phyloP scores from a whole-genome alignment of 2,797 vertebrate species.

The Poeciliopsis turneri region DNA sequence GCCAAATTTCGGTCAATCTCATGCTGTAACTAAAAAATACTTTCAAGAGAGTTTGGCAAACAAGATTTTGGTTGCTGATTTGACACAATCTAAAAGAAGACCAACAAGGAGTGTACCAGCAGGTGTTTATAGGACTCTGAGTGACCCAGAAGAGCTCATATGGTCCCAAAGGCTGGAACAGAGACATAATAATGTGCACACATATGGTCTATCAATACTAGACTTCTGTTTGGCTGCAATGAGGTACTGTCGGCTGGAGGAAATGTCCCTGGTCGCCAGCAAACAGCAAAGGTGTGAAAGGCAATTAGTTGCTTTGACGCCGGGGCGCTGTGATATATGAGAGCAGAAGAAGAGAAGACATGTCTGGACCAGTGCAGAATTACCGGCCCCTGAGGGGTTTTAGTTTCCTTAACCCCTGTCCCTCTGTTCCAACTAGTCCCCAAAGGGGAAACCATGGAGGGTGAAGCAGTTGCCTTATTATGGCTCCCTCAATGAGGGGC shows the following conservation, averaged over 20 bases:
- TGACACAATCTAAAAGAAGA: background rate
- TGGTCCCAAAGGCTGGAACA: background rate
- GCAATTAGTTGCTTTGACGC: slow-evolving; percentile 76
- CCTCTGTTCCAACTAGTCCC: slow-evolving; percentile 53
- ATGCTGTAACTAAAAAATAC: slow-evolving; percentile 15
- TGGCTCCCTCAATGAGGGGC: slow-evolving; percentile 44
- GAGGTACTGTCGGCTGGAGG: slow-evolving; percentile 41
- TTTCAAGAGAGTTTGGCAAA: background rate
- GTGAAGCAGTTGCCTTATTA: slow-evolving; percentile 28
- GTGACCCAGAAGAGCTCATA: slow-evolving; percentile 4
- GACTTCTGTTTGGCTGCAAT: slow-evolving; percentile 20
- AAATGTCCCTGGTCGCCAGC: slow-evolving; percentile 48
- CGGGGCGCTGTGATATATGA: slow-evolving; percentile 61
- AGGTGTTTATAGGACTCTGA: slow-evolving; percentile 11
- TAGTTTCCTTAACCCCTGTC: slow-evolving; percentile 60
- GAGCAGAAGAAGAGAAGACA: slow-evolving; percentile 61
- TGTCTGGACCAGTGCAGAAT: slow-evolving; percentile 71
- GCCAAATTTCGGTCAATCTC: slow-evolving; percentile 30
- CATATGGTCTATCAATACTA: background rate
- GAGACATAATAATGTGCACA: slow-evolving; percentile 17
- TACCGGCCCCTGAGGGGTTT: slow-evolving; percentile 64
- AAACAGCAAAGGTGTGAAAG: slow-evolving; percentile 81
- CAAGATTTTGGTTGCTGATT: background rate
- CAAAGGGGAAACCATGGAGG: slow-evolving; percentile 22
- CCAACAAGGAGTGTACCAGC: background rate